Conservation (phyloP, 2,113 vertebrate species). For the Vimba vimba region DNA sequence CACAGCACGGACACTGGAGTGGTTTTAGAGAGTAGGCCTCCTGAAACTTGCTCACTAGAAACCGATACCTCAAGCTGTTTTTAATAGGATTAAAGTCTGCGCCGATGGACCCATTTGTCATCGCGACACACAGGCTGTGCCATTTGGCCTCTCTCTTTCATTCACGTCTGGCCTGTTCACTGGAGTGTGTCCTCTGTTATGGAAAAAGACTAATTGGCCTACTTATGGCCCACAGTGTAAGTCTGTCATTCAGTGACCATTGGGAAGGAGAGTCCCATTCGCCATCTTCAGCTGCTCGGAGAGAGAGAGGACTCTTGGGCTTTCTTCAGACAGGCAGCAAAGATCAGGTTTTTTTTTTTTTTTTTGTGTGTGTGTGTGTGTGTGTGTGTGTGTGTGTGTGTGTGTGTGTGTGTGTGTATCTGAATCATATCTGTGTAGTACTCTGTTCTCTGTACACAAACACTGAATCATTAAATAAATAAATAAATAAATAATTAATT, state of each 20-base stretch:
- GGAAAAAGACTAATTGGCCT: slow-evolving; percentile 75
- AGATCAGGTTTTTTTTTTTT: too few relatives aligned
- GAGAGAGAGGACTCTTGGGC: too few relatives aligned
- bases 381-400: too few relatives aligned
- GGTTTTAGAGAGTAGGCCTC: slow-evolving; percentile 15
- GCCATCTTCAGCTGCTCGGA: slow-evolving; percentile 75
- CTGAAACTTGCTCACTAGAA: slow-evolving; percentile 27
- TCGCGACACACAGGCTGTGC: slow-evolving; percentile 48
- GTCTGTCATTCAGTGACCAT: slow-evolving; percentile 77
- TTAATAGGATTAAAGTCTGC: slow-evolving; percentile 44
- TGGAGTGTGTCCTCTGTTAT: slow-evolving; percentile 58
- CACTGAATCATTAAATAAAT: too few relatives aligned
- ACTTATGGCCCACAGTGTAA: slow-evolving; percentile 74
- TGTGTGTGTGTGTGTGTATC: too few relatives aligned
- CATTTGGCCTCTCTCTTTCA: slow-evolving; percentile 63
- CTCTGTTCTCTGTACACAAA: too few relatives aligned
- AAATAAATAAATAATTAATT: too few relatives aligned
- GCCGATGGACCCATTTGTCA: slow-evolving; percentile 56
- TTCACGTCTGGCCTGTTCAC: slow-evolving; percentile 63
- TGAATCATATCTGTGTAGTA: too few relatives aligned
- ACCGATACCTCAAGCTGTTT: slow-evolving; percentile 37
- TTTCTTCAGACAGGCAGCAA: too few relatives aligned
- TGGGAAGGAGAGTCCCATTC: slow-evolving; percentile 67
- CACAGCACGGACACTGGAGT: slow-evolving; percentile 2
- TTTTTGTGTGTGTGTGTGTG: too few relatives aligned